Base-by-base conservation (phyloP, 2,888 invertebrate species). In the Hofmannophila pseudospretella region DNA sequence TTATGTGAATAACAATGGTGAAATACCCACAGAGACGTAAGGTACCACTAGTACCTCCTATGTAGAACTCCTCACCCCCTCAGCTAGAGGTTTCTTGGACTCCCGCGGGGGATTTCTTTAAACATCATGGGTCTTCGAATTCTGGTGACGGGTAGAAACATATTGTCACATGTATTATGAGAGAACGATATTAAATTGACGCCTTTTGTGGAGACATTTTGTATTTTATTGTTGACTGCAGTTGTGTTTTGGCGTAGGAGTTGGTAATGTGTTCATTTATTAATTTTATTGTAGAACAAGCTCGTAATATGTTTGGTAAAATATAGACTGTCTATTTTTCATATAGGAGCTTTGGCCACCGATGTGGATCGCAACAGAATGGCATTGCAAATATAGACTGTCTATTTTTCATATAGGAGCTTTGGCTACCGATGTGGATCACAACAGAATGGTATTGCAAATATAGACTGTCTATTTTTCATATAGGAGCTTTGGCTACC, bases 161-260 rank as follows among this genome's bases (percentile, higher is more conserved):
- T 49, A 50, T 45, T 55, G 43, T 47, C 38, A 49, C 39, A 58
- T 12, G 31, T 51, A 57, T 70, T 73, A 74, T 62, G 63, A 63
- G 63, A 61, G 68, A 70, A 75, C 73, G 70, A 74, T 75, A 65
- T 64, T 68, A 72, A 72, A 69, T 67, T 63, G 73, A 59, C 54
- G 47, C 48, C 47, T 51, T 52, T 44, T 58, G 50, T 55, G 45
- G 44, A 53, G 51, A 50, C 35, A 41, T 53, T 53, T 52, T 49
- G 39, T 54, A 47, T 53, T 44, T 45, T 50, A 51, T 45, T 45
- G 47, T 45, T 48, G 54, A 49, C 41, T 37, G 42, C 33, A 48
- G n/a, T 48, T 43, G 49, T 47, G 41, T 7, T 25, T 23, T 11
- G 29, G 44, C 46, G 63, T 63, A 50, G 65, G 65, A 55, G 58